Conservation (phyloP, 1,140 invertebrate genomes). For the Zaprionus kolodkinae region DNA sequence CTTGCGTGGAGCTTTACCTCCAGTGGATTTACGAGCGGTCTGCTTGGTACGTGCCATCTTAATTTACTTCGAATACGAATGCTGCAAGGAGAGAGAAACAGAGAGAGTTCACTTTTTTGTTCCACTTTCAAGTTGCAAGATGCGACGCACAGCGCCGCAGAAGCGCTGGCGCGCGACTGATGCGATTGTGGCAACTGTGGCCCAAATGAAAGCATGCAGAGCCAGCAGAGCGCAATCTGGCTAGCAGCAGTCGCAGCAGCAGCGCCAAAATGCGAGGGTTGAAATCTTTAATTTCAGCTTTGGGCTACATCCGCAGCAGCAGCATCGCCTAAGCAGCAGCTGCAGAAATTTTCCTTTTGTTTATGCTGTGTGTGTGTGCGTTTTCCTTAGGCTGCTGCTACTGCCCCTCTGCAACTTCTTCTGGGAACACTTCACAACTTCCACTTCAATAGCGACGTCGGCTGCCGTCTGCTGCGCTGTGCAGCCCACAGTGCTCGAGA, state of each 20-base stretch:
- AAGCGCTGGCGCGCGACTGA: constrained; percentile 64
- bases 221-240: background rate
- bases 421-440: constrained; percentile 66
- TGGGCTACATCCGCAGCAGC: constrained; percentile 17
- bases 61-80: constrained; percentile 12
- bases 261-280: constrained; percentile 48
- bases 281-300: constrained; percentile 42
- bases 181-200: constrained; percentile 4
- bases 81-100: constrained; percentile 22
- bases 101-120: too few species aligned
- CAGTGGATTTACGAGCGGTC: constrained; percentile 93
- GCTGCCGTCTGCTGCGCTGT: constrained; percentile 5
- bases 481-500: constrained; percentile 42
- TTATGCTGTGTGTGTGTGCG: constrained; percentile 24
- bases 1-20: constrained; percentile 94
- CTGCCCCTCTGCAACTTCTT: constrained; percentile 15
- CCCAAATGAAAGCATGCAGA: constrained; percentile 28
- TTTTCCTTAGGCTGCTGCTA: constrained; percentile 22
- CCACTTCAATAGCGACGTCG: constrained; percentile 65
- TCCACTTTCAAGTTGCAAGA: constrained; percentile 5
- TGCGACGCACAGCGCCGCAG: constrained; percentile 59
- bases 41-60: constrained; percentile 93
- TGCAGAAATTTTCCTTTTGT: constrained; percentile 46
- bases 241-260: constrained; percentile 3
- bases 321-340: too few species aligned